Evolutionary conservation across 2,797 vertebrate genomes (phyloP).

Genomic region (Pogoniulus pusillus): DNA sequence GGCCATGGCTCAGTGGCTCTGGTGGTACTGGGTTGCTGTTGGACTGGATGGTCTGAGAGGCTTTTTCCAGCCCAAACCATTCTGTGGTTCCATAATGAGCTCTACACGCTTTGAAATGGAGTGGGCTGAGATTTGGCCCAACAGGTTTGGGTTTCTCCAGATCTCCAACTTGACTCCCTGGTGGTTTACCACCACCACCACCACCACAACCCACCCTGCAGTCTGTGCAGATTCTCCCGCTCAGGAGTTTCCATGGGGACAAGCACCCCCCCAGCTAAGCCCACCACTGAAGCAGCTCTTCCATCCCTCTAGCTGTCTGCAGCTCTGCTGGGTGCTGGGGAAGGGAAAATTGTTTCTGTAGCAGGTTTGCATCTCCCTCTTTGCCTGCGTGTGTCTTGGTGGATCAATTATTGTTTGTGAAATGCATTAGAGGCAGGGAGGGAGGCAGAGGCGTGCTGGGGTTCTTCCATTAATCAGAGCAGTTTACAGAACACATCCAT

Average conservation of each 20-base stretch:
- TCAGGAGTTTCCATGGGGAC: background rate
- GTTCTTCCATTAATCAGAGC: conserved; percentile 54
- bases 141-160: background rate
- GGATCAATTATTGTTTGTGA: conserved; percentile 49
- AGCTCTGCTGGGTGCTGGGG: background rate
- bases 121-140: background rate
- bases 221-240: background rate
- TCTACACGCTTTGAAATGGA: background rate
- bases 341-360: background rate
- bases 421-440: conserved; percentile 38
- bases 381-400: background rate
- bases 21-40: too few relatives aligned
- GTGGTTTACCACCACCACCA: background rate
- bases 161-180: background rate
- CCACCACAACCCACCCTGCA: background rate
- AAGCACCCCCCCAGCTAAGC: background rate
- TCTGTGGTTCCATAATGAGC: background rate
- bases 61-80: too few relatives aligned
- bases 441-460: conserved; percentile 35
- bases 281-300: background rate
- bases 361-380: background rate
- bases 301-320: background rate
- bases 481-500: conserved; percentile 62
- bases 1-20: too few relatives aligned
- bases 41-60: too few relatives aligned